Conservation (phyloP, 2,888 invertebrate species). For the Pterostichus niger region DNA sequence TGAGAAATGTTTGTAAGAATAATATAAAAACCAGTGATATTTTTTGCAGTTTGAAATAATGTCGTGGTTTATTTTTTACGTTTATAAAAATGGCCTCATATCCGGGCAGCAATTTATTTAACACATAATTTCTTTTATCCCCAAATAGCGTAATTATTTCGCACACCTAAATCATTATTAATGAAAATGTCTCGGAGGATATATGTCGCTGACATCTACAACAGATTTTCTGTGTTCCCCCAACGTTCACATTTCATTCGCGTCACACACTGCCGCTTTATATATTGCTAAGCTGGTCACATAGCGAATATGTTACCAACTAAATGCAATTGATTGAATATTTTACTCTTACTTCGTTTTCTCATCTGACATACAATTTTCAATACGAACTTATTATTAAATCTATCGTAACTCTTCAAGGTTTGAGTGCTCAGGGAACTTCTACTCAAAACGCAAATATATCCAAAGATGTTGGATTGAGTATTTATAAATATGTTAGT, state of each 20-base stretch:
- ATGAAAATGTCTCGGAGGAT: conserved; percentile 50
- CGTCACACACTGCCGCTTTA: conserved; percentile 17
- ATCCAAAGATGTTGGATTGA: too few relatives aligned
- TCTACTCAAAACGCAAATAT: too few relatives aligned
- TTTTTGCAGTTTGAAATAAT: conserved; percentile 6
- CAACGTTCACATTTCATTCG: conserved; percentile 33
- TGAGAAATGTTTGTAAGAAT: too few relatives aligned
- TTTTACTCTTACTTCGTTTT: not conserved
- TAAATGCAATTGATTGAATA: conserved; percentile 34
- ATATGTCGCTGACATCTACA: conserved; percentile 42
- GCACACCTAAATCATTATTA: conserved; percentile 47
- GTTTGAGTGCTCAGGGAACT: too few relatives aligned
- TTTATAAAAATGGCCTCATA: not conserved
- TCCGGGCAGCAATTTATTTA: conserved; percentile 38
- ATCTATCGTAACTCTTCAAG: too few relatives aligned
- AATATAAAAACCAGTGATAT: too few relatives aligned
- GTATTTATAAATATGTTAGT: too few relatives aligned
- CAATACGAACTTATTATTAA: too few relatives aligned
- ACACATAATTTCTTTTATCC: conserved; percentile 51
- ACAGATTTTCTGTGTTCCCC: conserved; percentile 37
- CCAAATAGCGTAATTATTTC: conserved; percentile 51
- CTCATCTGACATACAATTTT: too few relatives aligned
- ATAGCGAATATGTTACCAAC: conserved; percentile 23
- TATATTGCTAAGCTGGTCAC: conserved; percentile 30
- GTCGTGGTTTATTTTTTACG: conserved; percentile 1